Conservation (phyloP, 2,797 vertebrate species). For the Microtus agrestis region DNA sequence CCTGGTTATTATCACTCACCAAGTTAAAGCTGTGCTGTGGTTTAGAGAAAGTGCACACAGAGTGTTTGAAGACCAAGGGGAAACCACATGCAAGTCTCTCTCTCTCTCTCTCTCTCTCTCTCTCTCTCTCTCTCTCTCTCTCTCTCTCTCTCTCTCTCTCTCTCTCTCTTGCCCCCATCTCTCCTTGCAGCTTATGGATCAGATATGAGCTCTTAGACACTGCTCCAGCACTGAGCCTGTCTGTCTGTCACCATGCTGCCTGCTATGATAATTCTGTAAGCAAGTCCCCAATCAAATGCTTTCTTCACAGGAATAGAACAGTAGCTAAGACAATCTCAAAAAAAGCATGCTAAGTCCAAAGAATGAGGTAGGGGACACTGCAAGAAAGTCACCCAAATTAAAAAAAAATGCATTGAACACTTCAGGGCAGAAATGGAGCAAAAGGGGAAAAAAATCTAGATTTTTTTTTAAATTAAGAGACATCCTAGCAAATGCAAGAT, state of each 20-base stretch:
- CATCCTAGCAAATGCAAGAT: neutral
- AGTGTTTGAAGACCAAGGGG: neutral
- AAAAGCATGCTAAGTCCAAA: neutral
- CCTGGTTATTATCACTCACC: neutral
- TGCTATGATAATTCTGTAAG: neutral
- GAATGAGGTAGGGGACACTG: too few relatives aligned
- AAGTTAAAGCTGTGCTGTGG: neutral
- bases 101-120: neutral
- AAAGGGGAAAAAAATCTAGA: accelerated
- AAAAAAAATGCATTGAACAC: neutral
- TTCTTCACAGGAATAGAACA: neutral
- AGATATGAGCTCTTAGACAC: neutral
- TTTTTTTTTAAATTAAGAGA: neutral
- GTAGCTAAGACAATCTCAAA: neutral
- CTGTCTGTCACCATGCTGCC: neutral
- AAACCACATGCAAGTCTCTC: neutral
- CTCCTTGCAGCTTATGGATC: neutral
- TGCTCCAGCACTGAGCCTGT: neutral
- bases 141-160: neutral
- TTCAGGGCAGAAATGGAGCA: neutral
- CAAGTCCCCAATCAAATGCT: neutral
- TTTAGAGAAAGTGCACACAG: neutral
- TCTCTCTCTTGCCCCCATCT: accelerated
- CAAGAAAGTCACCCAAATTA: neutral
- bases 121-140: neutral